These are phyloP conservation scores for Ictalurus furcatus DNA, from an alignment of 2,113 vertebrate species.

Conservation along the genomic window DNA sequence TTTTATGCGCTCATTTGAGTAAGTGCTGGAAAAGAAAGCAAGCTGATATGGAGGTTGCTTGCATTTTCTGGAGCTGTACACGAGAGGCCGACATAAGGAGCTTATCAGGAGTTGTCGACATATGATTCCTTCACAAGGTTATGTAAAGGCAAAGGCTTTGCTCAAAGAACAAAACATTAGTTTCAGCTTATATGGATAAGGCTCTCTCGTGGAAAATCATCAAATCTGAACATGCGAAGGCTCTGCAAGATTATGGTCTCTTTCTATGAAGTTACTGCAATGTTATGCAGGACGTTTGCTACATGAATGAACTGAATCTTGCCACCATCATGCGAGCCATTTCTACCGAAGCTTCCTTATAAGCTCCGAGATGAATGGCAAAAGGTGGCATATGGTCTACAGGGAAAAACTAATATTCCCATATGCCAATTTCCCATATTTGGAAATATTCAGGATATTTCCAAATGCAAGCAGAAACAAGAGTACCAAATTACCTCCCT, in stretches of 20 bases:
- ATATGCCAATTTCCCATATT: too few species aligned
- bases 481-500: too few species aligned
- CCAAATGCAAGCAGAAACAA: too few species aligned
- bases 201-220: neutral
- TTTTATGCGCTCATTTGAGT: neutral
- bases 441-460: too few species aligned
- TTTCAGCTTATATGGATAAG: neutral
- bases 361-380: neutral
- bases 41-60: neutral
- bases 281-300: too few species aligned
- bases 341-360: neutral
- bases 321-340: neutral
- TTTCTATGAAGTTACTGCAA: neutral
- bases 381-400: neutral
- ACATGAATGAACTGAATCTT: neutral
- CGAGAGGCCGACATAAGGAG: neutral
- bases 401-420: too few species aligned
- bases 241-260: neutral
- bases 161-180: neutral
- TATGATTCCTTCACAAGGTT: neutral
- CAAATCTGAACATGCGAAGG: neutral
- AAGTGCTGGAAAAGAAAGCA: neutral
- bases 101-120: neutral
- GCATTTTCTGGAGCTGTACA: neutral
- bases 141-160: neutral